A percentile compares a stretch with the other conserved stretches of the same genome.
These are phyloP conservation scores for Cheilosia soror DNA, from an alignment of 2,888 invertebrate species.

Conservation along the genomic window DNA sequence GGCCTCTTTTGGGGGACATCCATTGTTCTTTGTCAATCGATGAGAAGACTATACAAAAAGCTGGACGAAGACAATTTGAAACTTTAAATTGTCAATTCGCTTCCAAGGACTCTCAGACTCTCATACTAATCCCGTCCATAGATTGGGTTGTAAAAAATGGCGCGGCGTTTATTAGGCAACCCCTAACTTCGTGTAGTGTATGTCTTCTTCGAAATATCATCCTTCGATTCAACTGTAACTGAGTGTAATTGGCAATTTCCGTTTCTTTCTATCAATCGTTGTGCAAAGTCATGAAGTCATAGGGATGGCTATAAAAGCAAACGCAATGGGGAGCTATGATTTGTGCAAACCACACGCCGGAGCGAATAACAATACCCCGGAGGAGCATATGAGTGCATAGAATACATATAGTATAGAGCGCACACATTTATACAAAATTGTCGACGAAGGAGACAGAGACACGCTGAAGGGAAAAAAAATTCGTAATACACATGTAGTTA, in stretches of 20 bases:
- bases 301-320: neutral
- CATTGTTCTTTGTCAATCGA: conserved; percentile 13
- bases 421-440: conserved; percentile 44
- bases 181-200: neutral
- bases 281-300: conserved; percentile 11
- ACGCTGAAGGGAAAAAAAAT: conserved; percentile 17
- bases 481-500: conserved; percentile 44
- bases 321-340: conserved; percentile 32
- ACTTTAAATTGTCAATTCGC: conserved; percentile 38
- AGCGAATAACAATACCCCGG: conserved; percentile 18
- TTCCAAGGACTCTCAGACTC: conserved; percentile 10
- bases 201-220: conserved; percentile 4
- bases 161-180: conserved; percentile 2
- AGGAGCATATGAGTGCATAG: conserved; percentile 9
- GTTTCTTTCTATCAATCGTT: conserved; percentile 24
- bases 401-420: neutral
- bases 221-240: neutral
- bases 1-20: neutral
- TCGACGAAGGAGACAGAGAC: conserved; percentile 7
- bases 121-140: conserved; percentile 6
- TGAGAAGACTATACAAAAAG: neutral
- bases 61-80: conserved; percentile 14
- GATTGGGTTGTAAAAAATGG: conserved; percentile 8
- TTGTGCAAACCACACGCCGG: conserved; percentile 45
- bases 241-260: conserved; percentile 43